Base-by-base conservation (phyloP, 2,888 invertebrate species). In the Ophioninae sp. region DNA sequence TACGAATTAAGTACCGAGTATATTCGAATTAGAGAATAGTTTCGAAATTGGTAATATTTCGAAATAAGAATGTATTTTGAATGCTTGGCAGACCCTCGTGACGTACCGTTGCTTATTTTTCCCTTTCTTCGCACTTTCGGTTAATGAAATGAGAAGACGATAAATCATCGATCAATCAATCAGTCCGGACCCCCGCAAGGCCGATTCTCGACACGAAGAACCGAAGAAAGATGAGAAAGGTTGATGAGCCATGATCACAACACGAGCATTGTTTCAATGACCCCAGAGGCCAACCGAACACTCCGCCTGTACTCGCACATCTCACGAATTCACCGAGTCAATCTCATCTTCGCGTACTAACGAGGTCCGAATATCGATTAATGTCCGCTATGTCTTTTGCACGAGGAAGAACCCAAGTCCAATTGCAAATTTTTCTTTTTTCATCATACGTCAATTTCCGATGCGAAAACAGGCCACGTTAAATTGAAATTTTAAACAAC, bases 231-330 rank as follows among this genome's bases (percentile, higher is more conserved):
- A 51, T 68, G 73, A 44, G 79, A 71, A 85, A 81, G 87, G 83
- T 87, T 87, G 88, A 90, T 89, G 90, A 90, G 90, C 87, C 85
- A 85, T 84, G 90, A 88, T 88, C 88, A 88, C 85, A 89, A 90
- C 88, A 90, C 86, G 30, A 61, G 59, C 86, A 89, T 89, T 90
- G 89, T 90, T 90, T 90, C 89, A 90, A 88, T 90, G 89, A 89
- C 89, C 89, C 86, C 85, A 59, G 51, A 37, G 74, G 61, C 72
- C 71, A 68, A 78, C n/a, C 13, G 37, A 77, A 73, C 77, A 22
- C 58, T 13, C 73, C 78, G 71, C 67, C 73, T 37, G 39, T 74
- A 63, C 44, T 51, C 51, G n/a, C 44, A 59, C 17, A 10, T n/a
- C 56, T 51, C 59, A 56, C 51, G 30, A 41, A 65, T 51, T 56